Evolutionary conservation across 2,113 vertebrate genomes (phyloP).

Genomic region (Sciurus niger): DNA sequence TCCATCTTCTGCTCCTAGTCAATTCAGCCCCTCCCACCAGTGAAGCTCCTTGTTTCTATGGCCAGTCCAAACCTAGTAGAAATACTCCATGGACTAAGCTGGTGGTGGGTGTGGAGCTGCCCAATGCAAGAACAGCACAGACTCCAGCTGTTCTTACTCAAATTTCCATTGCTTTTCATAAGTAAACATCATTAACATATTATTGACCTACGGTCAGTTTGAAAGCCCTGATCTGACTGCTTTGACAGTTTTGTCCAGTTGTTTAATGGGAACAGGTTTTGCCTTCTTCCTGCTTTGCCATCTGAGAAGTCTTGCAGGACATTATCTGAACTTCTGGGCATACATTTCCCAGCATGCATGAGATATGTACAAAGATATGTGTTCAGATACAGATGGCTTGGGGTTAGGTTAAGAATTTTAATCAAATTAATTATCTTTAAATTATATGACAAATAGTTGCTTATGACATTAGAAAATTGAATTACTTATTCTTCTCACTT

Average conservation of each 20-base stretch:
- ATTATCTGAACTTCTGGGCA: background rate
- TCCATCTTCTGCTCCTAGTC: background rate
- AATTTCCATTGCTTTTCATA: background rate
- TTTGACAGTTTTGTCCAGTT: background rate
- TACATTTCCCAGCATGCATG: background rate
- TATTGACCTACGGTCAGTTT: background rate
- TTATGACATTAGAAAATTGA: conserved; percentile 38
- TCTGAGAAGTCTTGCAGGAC: background rate
- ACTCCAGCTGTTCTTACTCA: background rate
- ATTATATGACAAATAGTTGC: conserved; percentile 23
- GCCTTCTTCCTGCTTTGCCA: background rate
- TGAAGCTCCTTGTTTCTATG: background rate
- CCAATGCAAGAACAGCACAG: background rate
- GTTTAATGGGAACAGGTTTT: background rate
- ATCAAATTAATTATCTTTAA: conserved; percentile 57
- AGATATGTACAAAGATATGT: background rate
- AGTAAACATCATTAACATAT: background rate
- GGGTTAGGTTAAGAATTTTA: conserved; percentile 36
- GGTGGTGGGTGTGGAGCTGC: background rate
- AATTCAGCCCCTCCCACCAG: background rate
- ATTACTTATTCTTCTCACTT: conserved; percentile 22
- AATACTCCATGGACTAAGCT: background rate
- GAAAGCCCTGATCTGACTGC: background rate
- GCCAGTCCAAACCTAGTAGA: background rate
- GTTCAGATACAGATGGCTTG: background rate